Conservation (phyloP, 2,797 vertebrate genomes). For the Sebastes itinus region DNA sequence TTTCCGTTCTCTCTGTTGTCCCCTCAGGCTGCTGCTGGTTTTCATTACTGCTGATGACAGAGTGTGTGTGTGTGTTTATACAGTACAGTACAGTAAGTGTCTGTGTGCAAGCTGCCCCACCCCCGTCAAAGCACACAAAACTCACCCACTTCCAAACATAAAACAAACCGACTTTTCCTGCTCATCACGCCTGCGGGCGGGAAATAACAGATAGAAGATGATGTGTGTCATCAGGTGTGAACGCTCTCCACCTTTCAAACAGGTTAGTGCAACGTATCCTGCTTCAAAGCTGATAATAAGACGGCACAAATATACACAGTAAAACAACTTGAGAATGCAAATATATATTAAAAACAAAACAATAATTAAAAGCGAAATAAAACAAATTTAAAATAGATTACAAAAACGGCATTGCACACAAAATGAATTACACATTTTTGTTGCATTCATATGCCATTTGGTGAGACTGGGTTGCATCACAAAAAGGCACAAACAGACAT, state of each 20-base stretch:
- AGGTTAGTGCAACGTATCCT: not conserved
- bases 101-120: not conserved
- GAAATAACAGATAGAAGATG: not conserved
- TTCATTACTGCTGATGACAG: slow-evolving; percentile 44
- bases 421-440: too few relatives aligned
- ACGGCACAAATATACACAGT: not conserved
- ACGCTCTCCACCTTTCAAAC: not conserved
- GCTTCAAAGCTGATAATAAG: not conserved
- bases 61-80: not conserved
- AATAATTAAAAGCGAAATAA: not conserved
- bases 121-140: not conserved
- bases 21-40: slow-evolving; percentile 37
- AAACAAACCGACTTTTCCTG: not conserved
- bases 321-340: not conserved
- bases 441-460: too few relatives aligned
- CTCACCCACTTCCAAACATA: not conserved
- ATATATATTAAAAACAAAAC: not conserved
- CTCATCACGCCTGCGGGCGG: not conserved
- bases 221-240: not conserved
- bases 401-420: not conserved
- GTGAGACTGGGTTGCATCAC: not conserved
- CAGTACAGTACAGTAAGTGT: not conserved
- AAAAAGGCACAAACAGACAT: not conserved
- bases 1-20: slow-evolving; percentile 36
- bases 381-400: not conserved